A percentile compares a stretch with the other conserved stretches of the same genome.
phyloP scores from a whole-genome alignment of 2,797 vertebrate species.

The Hypotaenidia okinawae region DNA sequence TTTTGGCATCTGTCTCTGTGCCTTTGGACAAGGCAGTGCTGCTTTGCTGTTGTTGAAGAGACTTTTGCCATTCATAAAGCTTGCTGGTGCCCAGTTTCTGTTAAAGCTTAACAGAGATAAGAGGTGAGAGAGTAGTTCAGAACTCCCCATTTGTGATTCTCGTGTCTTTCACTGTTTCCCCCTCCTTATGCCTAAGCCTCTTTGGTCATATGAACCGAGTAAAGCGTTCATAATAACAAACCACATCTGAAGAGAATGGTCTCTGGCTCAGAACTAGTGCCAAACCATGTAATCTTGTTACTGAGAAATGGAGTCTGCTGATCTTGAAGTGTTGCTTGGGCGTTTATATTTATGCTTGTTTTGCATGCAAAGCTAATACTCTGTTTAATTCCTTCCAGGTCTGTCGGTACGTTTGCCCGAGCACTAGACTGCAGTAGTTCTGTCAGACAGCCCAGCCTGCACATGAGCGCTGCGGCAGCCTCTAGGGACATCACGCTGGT shows the following conservation, averaged over 20 bases:
- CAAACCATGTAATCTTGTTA: not conserved
- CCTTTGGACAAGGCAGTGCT: not conserved
- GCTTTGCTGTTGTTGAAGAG: not conserved
- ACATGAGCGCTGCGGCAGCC: conserved; percentile 94
- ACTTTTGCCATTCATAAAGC: not conserved
- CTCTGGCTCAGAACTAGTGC: not conserved
- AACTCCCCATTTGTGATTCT: not conserved
- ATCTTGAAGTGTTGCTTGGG: not conserved
- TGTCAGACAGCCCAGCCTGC: conserved; percentile 95
- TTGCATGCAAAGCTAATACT: not conserved
- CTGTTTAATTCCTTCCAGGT: conserved; percentile 75
- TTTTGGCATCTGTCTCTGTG: not conserved
- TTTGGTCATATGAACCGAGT: not conserved
- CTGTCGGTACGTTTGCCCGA: conserved; percentile 94
- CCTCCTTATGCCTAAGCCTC: not conserved
- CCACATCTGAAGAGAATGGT: not conserved
- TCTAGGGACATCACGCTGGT: conserved; percentile 97
- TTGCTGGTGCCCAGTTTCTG: not conserved
- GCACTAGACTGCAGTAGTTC: conserved; percentile 98
- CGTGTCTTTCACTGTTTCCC: not conserved
- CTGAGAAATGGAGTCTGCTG: not conserved
- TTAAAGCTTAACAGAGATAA: not conserved
- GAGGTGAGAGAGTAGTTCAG: not conserved
- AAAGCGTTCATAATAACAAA: not conserved
- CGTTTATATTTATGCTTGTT: not conserved